phyloP scores from a whole-genome alignment of 2,888 invertebrate genomes.

The Cataglyphis cursor region DNA sequence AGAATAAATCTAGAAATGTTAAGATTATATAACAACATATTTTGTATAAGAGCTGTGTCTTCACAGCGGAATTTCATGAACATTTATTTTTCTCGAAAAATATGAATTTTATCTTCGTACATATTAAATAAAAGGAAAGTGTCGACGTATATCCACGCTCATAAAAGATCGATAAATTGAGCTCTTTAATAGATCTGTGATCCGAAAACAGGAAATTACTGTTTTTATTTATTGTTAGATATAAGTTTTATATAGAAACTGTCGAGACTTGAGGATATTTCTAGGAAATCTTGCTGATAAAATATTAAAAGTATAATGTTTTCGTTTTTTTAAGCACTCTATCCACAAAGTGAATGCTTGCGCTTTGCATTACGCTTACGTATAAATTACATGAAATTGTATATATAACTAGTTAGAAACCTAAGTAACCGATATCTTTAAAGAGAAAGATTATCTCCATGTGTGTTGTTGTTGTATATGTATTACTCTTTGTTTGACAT shows the following conservation, averaged over 20 bases:
- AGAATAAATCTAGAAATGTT: background rate
- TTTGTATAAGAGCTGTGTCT: background rate
- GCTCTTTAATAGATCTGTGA: background rate
- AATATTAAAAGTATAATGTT: background rate
- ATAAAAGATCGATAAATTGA: background rate
- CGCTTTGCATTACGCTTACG: constrained; percentile 53
- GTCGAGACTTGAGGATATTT: background rate
- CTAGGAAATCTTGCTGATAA: background rate
- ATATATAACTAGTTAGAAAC: constrained; percentile 64
- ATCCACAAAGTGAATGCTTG: background rate
- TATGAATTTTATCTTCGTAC: background rate
- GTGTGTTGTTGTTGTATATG: background rate
- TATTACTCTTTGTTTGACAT: constrained; percentile 14
- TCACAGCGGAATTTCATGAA: background rate
- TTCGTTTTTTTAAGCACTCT: background rate
- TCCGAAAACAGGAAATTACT: background rate
- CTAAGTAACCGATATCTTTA: constrained; percentile 74
- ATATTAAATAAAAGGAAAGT: background rate
- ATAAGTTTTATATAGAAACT: background rate
- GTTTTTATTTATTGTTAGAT: background rate
- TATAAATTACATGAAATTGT: constrained; percentile 50
- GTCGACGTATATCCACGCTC: background rate
- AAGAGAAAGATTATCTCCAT: constrained; percentile 32
- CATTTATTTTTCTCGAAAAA: background rate
- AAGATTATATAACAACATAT: background rate